Base-by-base conservation (phyloP, 2,113 vertebrate genomes). In the Oophaga pumilio region DNA sequence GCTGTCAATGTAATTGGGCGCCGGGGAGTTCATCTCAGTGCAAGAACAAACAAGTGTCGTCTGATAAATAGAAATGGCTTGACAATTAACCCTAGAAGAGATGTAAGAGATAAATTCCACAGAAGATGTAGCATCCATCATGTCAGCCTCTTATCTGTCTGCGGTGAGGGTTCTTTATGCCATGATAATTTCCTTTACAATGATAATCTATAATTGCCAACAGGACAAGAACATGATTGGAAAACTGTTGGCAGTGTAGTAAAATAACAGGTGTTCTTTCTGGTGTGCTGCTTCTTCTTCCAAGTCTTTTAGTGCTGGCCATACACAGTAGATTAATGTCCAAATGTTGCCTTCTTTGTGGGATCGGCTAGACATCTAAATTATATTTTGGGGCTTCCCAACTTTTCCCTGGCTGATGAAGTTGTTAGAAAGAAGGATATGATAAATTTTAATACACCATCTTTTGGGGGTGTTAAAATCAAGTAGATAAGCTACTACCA, bases 51-150 rank as follows among this genome's bases (percentile, higher is more conserved):
- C 62, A 83, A 83, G 80, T 66, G 33, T 43, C 15, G 64, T 15
- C 81, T 83, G 81, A 83, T 83, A 83, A 83, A 83, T 83, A 68
- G 62, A 83, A 83, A 83, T 68, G 22, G 81, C n/a, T 83, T 69
- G 43, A 83, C 81, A 83, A 83, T 83, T 50, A 82, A 62, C 57
- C 59, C 28, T 22, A 57, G 28, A 59, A 82, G 28, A 64, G 59
- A 62, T 82, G 50, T 69, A n/a, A 28, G 17, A 83, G 81, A 68
- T 79, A 57, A 79, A 59, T 80, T 80, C 50, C 57, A 80, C 56
- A 80, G 26, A 60, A 33, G 24, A 60, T 60, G 12, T 13, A 20
- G 33, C 56, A 80, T 80, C 17, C 57, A 60, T 80, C 56, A 80
- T 9, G 56, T 33, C 26, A 28, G 11, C 52, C 62, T 20, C 62